Base-by-base conservation (phyloP, 2,888 invertebrate genomes). In the Melinaea marsaeus region DNA sequence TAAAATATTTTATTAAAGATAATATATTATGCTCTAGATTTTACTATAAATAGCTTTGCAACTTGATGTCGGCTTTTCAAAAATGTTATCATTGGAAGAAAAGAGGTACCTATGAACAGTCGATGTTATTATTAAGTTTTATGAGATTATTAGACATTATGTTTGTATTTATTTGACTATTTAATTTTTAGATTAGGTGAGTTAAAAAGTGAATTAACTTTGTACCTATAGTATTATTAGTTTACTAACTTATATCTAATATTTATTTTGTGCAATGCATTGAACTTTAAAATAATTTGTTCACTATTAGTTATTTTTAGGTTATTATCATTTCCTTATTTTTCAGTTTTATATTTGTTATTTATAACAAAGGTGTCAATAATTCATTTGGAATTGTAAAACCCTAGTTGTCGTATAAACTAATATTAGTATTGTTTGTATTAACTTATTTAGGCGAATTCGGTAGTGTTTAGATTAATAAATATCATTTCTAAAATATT, bases 401-500 rank as follows among this genome's bases (percentile, higher is more conserved):
- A 75, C 71, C 75, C 80, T 86, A 88, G 87, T 76, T 80, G 72
- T 85, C 83, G 81, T 85, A 78, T 83, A 62, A 67, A 86, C 87
- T 83, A 84, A 83, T 89, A 88, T 86, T 89, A 90, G 88, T 80
- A 83, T 86, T 89, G 86, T 87, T 85, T 90, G 89, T 90, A 87
- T 83, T 88, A 88, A 87, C 85, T 81, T 85, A 80, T 76, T 80
- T 81, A 79, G 80, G 74, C 75, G 77, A 79, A 79, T 76, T 85
- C 77, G 74, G 86, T 89, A 90, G 88, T 72, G 71, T 76, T 83
- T 89, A 90, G 88, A 84, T 83, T 89, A 90, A 90, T 90, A 90
- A 90, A 90, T 80, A 81, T 86, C 84, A 87, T 88, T 88, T 88
- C 80, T 86, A 83, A 86, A 89, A 85, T 86, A 87, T 84, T 86